Base-by-base conservation (phyloP, 2,113 vertebrate genomes). In the Chelonoidis abingdonii region DNA sequence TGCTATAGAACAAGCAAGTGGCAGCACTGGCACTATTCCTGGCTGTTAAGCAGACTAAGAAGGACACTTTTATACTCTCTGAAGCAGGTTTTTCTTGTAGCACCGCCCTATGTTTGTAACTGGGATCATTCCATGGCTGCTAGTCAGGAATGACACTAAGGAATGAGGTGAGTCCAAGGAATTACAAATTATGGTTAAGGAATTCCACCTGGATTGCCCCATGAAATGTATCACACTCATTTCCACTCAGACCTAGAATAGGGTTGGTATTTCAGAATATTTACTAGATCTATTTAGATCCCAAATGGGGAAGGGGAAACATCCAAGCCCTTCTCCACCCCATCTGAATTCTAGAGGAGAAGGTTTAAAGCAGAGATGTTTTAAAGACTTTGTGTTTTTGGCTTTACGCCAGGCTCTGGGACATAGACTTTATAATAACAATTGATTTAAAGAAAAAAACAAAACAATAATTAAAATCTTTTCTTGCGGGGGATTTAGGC, bases 1-100 rank as follows among this genome's bases (percentile, higher is more conserved):
- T 79, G 87, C 82, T 69, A 86, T 57, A 44, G 41, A 69, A 80
- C 54, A 94, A 96, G 96, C 94, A 97, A 94, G 93, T 97, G 97
- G 97, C 95, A 97, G 96, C 93, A 97, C 5, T 4, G 57, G 52
- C 78, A 80, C 79, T 76, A 92, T 76, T 47, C 75, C 44, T 25
- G 25, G 41, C 82, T 38, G 8, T 24, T 24, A 35, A 87, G 81
- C 50, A n/a, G 62, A 44, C 13, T 10, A 10, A n/a, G 12, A 49
- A 50, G 19, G 49, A n/a, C 6, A 82, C 57, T 54, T 81, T 57
- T 27, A 1, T 5, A 41, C 47, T 52, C 19, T 76, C 54, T 9
- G 53, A 65, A 76, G 31, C 22, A 24, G 41, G 13, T 10, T 53
- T 24, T 69, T 65, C 6, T 6, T 31, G 50, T 31, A 90, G 47